phyloP scores from a whole-genome alignment of 2,797 vertebrate genomes.

The Chelmon rostratus region DNA sequence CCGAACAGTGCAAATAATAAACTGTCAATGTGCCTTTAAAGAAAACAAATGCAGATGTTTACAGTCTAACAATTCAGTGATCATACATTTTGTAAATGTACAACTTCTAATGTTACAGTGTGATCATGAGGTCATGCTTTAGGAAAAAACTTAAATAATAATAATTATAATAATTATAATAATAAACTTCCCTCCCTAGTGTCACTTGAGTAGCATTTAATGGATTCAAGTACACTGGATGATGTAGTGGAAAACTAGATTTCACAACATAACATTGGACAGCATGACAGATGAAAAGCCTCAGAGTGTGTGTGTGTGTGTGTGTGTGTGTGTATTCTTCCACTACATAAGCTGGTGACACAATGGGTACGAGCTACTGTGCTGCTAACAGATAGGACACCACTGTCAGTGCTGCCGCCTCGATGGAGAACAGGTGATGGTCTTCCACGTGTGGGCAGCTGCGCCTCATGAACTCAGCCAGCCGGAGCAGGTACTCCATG shows the following conservation, averaged over 20 bases:
- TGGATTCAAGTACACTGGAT: conserved; percentile 26
- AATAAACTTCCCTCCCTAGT: background rate
- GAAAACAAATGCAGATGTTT: conserved; percentile 34
- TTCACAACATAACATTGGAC: conserved; percentile 20
- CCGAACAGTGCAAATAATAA: conserved; percentile 40
- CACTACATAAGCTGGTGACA: conserved; percentile 40
- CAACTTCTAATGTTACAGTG: conserved; percentile 4
- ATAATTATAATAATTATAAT: background rate
- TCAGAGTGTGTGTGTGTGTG: conserved; percentile 24
- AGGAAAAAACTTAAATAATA: background rate
- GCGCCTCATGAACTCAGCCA: conserved; percentile 94
- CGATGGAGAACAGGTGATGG: conserved; percentile 92
- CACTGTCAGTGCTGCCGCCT: conserved; percentile 87
- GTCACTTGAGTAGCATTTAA: conserved; percentile 17
- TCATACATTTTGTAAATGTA: background rate
- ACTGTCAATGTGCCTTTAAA: rapidly evolving
- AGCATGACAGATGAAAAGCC: conserved; percentile 40
- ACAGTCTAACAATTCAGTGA: conserved; percentile 18
- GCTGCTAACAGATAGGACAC: conserved; percentile 85
- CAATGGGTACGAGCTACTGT: conserved; percentile 79
- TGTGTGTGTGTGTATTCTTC: background rate
- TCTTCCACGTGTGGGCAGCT: conserved; percentile 94
- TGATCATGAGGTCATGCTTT: conserved; percentile 12
- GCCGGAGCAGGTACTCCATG: conserved; percentile 94
- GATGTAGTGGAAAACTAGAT: background rate